These are phyloP conservation scores for Anguilla japonica DNA, from an alignment of 2,113 vertebrate species.

Conservation along the genomic window DNA sequence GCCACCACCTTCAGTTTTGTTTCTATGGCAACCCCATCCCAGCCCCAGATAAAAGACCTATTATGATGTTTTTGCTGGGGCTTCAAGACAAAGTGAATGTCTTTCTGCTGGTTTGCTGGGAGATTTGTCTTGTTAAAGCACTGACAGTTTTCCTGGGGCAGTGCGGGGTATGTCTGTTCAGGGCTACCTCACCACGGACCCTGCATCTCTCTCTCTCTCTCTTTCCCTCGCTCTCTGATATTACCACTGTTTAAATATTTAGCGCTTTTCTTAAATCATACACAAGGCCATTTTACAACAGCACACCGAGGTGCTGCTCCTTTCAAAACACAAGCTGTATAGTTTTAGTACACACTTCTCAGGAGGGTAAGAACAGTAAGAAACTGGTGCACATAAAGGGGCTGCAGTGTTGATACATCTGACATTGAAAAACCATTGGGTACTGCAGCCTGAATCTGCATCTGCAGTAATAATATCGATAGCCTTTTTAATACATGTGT, in stretches of 20 bases:
- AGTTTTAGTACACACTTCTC: background rate
- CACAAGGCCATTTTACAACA: background rate
- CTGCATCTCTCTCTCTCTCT: background rate
- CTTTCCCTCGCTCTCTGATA: background rate
- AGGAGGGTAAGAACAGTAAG: background rate
- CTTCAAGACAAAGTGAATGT: constrained; percentile 32
- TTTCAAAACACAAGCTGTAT: background rate
- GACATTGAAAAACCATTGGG: background rate
- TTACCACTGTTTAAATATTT: constrained; percentile 11
- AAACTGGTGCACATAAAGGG: background rate
- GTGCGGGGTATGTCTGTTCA: constrained; percentile 14
- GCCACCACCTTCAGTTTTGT: constrained; percentile 49
- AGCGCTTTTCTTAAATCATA: background rate
- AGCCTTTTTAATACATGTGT: background rate
- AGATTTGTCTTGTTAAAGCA: constrained; percentile 37
- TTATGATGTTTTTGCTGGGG: constrained; percentile 46
- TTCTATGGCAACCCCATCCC: constrained; percentile 63
- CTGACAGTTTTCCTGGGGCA: constrained; percentile 28
- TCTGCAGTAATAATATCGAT: background rate
- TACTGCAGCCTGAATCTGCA: background rate
- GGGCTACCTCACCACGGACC: constrained; percentile 22
- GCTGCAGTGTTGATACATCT: background rate
- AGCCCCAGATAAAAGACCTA: constrained; percentile 50
- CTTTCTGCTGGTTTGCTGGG: constrained; percentile 17
- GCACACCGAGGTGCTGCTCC: background rate